Conservation (phyloP, 1,140 invertebrate species). For the Araneus ventricosus region DNA sequence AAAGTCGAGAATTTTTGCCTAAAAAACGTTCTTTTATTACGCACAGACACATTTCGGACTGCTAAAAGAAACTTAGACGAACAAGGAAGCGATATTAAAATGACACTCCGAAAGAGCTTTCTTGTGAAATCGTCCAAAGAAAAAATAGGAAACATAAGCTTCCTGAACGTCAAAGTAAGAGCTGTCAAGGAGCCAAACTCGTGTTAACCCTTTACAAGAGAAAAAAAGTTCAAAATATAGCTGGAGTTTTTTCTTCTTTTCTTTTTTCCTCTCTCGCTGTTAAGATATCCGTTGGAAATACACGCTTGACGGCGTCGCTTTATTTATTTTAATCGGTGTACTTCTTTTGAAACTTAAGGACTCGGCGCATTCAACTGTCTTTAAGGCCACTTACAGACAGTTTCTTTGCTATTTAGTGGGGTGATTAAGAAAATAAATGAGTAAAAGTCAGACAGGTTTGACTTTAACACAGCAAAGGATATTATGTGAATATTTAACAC, state of each 20-base stretch:
- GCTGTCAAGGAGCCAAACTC: constrained; percentile 67
- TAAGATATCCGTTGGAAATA: constrained; percentile 57
- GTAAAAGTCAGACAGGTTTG: constrained; percentile 1
- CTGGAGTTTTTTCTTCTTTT: too few relatives aligned
- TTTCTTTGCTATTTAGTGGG: not conserved
- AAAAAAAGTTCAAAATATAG: constrained; percentile 46
- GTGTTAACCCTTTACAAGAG: constrained; percentile 65
- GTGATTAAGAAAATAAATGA: constrained; percentile 36
- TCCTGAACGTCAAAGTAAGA: constrained; percentile 70
- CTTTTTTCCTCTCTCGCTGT: not conserved
- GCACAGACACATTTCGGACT: constrained; percentile 62
- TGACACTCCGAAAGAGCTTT: constrained; percentile 42
- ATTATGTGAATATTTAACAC: not conserved
- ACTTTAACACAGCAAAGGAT: not conserved
- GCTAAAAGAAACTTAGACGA: constrained; percentile 67
- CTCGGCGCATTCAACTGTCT: not conserved
- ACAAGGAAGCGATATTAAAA: constrained; percentile 71
- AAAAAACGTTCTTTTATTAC: constrained; percentile 67
- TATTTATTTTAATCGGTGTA: constrained; percentile 67
- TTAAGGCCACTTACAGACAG: constrained; percentile 12
- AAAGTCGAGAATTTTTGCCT: not conserved
- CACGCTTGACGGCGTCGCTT: constrained; percentile 42
- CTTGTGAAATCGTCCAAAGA: constrained; percentile 20
- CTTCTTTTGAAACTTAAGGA: constrained; percentile 69
- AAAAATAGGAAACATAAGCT: constrained; percentile 66